Evolutionary conservation across 1,140 invertebrate species (phyloP), one percentile per base, ranked within the genome.

Genomic region (Nymphalis io): DNA sequence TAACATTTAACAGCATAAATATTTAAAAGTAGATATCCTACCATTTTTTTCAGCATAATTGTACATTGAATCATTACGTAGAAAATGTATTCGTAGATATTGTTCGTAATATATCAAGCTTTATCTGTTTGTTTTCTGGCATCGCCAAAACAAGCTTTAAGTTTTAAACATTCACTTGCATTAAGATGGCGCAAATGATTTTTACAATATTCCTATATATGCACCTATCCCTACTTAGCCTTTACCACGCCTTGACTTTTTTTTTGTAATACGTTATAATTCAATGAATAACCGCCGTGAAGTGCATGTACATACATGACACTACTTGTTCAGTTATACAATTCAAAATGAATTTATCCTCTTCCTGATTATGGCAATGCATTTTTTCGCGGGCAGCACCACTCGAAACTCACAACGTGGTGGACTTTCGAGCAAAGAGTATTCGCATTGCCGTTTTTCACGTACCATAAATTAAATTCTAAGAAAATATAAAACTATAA

Each of bases 71-170:
- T 68, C 48, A 66, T 72, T 62, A 27, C 51, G 48, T 42, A 67
- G 39, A 55, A 33, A 72, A 46, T 61, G 38, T 68, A 63, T 72
- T 46, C 48, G 38, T 69, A 68, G 67, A 42, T 63, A 57, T 38
- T 55, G 76, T 63, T 68, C 38, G 68, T 67, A 53, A 59, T 59
- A 67, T 60, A 63, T 75, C 74, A 85, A 90, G 92, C 90, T 92
- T 92, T 90, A 91, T 92, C 89, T 91, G 89, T 91, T 91, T 92
- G 90, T 92, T 92, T 92, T 92, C 89, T 92, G 90, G 88, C 90
- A 92, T 90, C 84, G 88, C 90, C 88, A 84, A 81, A 80, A 81
- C 83, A 78, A 78, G 84, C 84, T 80, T 84, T 81, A 83, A 78
- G 80, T 80, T 79, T 73, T 59, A 73, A 81, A 79, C 71, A 69